Evolutionary conservation across 2,113 vertebrate species (phyloP).

Genomic region (Marmota monax): DNA sequence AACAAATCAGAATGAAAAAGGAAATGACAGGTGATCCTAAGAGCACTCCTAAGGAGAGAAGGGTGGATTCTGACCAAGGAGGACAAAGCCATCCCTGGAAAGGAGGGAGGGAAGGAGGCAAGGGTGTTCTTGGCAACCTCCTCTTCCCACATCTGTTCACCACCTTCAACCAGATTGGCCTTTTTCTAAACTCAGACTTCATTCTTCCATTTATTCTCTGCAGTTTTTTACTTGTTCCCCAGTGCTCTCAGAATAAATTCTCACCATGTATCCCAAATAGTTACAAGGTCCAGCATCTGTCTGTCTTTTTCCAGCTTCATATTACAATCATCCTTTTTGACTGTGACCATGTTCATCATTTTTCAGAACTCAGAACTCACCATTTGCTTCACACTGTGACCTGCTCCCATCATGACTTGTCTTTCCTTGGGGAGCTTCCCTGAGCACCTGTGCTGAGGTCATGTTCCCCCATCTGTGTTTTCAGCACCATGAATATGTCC

Average conservation of each 20-base stretch:
- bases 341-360: neutral
- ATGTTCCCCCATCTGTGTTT: neutral
- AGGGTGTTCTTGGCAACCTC: too few species aligned
- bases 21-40: neutral
- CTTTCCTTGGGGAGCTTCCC: neutral
- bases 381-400: neutral
- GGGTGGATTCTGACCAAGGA: neutral
- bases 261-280: neutral
- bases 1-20: too few species aligned
- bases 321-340: neutral
- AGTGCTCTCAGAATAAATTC: neutral
- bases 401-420: neutral
- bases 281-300: neutral
- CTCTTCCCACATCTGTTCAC: neutral
- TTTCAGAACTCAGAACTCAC: neutral
- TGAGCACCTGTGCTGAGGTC: too few species aligned
- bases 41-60: neutral
- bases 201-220: neutral
- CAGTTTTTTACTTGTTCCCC: neutral
- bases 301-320: neutral
- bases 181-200: constrained; percentile 7
- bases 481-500: neutral
- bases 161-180: neutral
- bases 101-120: neutral
- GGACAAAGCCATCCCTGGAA: neutral